These are phyloP conservation scores for Pseudomyrmex flavicornis DNA, from an alignment of 1,140 invertebrate species.

Conservation along the genomic window DNA sequence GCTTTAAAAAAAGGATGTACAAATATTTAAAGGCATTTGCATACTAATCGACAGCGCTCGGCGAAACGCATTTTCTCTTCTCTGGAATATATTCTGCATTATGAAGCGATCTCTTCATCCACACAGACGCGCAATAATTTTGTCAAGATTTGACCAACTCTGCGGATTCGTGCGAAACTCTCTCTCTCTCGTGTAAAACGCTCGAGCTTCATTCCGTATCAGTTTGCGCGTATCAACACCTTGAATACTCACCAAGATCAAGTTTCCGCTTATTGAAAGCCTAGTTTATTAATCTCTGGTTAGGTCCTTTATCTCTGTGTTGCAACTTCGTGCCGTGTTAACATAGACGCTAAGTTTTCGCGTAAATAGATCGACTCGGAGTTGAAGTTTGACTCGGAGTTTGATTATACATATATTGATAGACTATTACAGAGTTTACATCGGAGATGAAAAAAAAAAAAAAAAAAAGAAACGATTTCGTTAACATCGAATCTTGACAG, in stretches of 20 bases:
- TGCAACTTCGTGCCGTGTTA: conserved; percentile 41
- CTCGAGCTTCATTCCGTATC: conserved; percentile 24
- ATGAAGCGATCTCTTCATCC: conserved; percentile 5
- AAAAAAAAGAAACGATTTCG: not conserved
- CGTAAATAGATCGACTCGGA: conserved; percentile 53
- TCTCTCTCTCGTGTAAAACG: conserved; percentile 33
- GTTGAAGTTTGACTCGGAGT: conserved; percentile 1
- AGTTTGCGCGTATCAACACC: conserved; percentile 61
- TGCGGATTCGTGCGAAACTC: not conserved
- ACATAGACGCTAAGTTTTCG: conserved; percentile 44
- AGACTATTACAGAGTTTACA: too few relatives aligned
- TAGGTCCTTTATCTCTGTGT: conserved; percentile 42
- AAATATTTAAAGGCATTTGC: conserved; percentile 58
- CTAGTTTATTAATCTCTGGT: conserved; percentile 53
- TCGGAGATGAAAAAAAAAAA: too few relatives aligned
- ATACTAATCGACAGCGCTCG: conserved; percentile 38
- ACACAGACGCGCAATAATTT: conserved; percentile 55
- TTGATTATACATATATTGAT: too few relatives aligned
- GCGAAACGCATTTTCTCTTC: conserved; percentile 24
- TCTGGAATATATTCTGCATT: conserved; percentile 22
- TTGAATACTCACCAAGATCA: conserved; percentile 51
- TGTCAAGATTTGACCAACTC: conserved; percentile 37
- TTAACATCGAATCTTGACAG: conserved; percentile 31
- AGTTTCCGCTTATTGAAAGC: conserved; percentile 26
- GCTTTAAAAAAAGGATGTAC: conserved; percentile 29